Base-by-base conservation (phyloP, 2,797 vertebrate species). In the Poecilia gillii region DNA sequence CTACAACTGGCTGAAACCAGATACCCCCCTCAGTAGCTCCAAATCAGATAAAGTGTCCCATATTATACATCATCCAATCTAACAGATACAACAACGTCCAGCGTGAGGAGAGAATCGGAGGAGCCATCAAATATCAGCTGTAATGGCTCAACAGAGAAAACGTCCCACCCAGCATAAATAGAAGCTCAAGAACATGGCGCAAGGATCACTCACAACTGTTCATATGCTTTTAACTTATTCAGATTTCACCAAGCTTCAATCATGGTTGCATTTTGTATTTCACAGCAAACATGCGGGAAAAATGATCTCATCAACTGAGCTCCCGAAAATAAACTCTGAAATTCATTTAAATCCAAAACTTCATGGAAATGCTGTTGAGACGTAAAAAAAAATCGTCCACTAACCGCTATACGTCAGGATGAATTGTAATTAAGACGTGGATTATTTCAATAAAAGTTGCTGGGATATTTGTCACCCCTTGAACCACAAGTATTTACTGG, bases 1-100 rank as follows among this genome's bases (percentile, higher is more conserved):
- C 97, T 96, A 97, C 95, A 95, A 96, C 97, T 91, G 97, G 97
- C 96, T 97, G 97, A 96, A 97, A 97, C 96, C 96, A 97, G 92
- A 95, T 97, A 98, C 96, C 97, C 97, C 59, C 97, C 97, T 95
- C 94, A 93, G 97, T 96, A 96, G 95, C 97, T 96, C 96, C 96
- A 97, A 98, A 98, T 99, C 96, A 91, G 97, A 97, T 98, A 96
- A 98, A 96, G 95, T 94, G 96, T 94, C 96, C 97, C 96, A 92
- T 96, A 96, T 96, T 97, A 96, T 95, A 97, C 88, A 92, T 96
- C 96, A 96, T 95, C 96, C 97, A 97, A 98, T 97, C 96, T 97
- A 97, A 97, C 97, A 97, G 91, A 94, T 93, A 92, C 79, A 79
- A 88, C 86, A 81, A 79, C 77, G 85, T 87, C 88, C 88, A 73